These are phyloP conservation scores for Upupa epops DNA, from an alignment of 2,113 vertebrate species.

Conservation along the genomic window DNA sequence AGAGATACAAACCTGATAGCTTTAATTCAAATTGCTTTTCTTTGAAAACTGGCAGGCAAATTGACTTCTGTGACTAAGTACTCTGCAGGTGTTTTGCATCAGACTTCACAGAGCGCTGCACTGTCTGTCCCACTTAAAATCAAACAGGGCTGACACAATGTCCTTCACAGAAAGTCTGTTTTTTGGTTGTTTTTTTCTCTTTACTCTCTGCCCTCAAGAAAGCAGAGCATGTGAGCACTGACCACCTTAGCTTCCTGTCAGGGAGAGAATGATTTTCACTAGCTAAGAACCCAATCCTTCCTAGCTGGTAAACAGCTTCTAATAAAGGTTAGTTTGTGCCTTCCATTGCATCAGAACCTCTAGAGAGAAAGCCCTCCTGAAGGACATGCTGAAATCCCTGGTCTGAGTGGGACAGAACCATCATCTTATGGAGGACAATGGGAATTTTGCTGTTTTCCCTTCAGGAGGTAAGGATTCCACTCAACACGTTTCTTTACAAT, in stretches of 20 bases:
- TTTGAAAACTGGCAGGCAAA: constrained; percentile 7
- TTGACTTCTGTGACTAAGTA: neutral
- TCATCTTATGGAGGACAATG: neutral
- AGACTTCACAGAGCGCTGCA: neutral
- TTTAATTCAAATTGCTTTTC: neutral
- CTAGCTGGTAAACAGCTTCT: neutral
- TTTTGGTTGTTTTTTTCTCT: neutral
- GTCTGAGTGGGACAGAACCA: neutral
- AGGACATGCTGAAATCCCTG: neutral
- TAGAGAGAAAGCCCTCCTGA: neutral
- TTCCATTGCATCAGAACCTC: neutral
- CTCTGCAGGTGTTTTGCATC: constrained; percentile 23
- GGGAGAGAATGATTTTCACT: neutral
- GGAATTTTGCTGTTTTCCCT: neutral
- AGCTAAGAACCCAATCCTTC: neutral
- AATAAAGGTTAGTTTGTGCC: neutral
- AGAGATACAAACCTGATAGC: neutral
- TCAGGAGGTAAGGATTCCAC: neutral
- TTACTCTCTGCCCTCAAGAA: rapidly evolving
- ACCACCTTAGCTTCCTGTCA: neutral
- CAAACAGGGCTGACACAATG: neutral
- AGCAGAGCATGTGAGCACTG: neutral
- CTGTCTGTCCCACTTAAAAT: neutral
- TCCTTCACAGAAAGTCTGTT: neutral
- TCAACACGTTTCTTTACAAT: neutral